Evolutionary conservation across 2,888 invertebrate genomes (phyloP).

Genomic region (Drosophila quinaria): DNA sequence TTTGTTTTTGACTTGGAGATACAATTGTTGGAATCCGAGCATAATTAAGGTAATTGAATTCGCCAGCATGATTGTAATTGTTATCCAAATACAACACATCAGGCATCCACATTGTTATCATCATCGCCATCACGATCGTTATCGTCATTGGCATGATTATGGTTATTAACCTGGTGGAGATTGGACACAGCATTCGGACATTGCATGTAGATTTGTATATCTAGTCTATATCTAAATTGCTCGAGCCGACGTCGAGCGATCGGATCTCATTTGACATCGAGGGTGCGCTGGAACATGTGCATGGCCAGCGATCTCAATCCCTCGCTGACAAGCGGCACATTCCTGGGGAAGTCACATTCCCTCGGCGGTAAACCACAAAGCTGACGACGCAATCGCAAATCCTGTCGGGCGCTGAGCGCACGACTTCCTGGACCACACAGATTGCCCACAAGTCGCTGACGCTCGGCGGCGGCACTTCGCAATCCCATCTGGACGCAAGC

Average conservation of each 20-base stretch:
- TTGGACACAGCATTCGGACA: constrained; percentile 3
- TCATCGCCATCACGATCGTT: not conserved
- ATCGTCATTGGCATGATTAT: constrained; percentile 6
- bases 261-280: constrained; percentile 81
- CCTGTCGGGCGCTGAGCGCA: constrained; percentile 92
- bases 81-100: not conserved
- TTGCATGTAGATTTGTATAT: constrained; percentile 58
- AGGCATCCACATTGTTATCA: constrained; percentile 1
- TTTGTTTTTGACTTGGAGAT: constrained; percentile 6
- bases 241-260: constrained; percentile 38
- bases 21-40: constrained; percentile 21
- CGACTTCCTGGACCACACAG: constrained; percentile 92
- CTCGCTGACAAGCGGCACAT: constrained; percentile 75
- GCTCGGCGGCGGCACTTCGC: constrained; percentile 87
- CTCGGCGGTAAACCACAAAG: constrained; percentile 90
- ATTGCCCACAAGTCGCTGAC: constrained; percentile 89
- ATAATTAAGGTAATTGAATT: constrained; percentile 29
- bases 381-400: constrained; percentile 90
- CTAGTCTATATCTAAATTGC: constrained; percentile 53
- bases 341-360: constrained; percentile 86
- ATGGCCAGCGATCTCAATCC: constrained; percentile 81
- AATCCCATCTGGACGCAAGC: constrained; percentile 88
- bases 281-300: constrained; percentile 82
- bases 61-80: constrained; percentile 15
- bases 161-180: not conserved